Percentiles rank a stretch among this genome's conserved stretches.
These are phyloP conservation scores for Bergia sp. DNA, from an alignment of 92 coral and sea anemone species.

Conservation along the genomic window DNA sequence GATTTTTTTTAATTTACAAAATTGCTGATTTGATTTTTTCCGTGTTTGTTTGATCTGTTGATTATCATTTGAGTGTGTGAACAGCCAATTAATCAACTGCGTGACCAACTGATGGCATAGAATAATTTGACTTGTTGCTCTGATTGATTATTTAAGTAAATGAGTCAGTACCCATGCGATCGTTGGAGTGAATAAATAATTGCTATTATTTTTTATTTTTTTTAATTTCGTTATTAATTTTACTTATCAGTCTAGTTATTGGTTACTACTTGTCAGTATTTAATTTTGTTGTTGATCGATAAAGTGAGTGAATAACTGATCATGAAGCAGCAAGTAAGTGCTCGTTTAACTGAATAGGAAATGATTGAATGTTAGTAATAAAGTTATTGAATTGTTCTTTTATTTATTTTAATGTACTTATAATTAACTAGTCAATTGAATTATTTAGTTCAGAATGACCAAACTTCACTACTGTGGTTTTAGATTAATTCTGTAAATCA, in stretches of 20 bases:
- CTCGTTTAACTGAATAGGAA: too few relatives aligned
- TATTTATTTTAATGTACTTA: background rate
- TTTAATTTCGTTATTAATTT: too few relatives aligned
- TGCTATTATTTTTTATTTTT: background rate
- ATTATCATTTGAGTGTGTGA: too few relatives aligned
- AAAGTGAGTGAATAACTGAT: too few relatives aligned
- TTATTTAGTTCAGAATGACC: background rate
- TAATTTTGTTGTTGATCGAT: too few relatives aligned
- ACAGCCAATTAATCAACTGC: background rate
- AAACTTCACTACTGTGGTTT: background rate
- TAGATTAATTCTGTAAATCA: slow-evolving; percentile 6
- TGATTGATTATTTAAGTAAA: background rate
- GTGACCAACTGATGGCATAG: background rate
- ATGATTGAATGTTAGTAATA: too few relatives aligned
- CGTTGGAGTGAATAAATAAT: background rate
- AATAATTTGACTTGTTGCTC: background rate
- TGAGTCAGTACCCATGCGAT: background rate
- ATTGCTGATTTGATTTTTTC: too few relatives aligned
- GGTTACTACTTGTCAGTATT: too few relatives aligned
- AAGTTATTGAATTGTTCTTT: too few relatives aligned
- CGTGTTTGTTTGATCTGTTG: background rate
- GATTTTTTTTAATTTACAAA: too few relatives aligned
- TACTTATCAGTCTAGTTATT: too few relatives aligned
- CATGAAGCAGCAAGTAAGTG: too few relatives aligned
- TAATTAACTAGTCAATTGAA: background rate